Evolutionary conservation across 2,113 vertebrate species (phyloP).

Genomic region (Rousettus leschenaultii): DNA sequence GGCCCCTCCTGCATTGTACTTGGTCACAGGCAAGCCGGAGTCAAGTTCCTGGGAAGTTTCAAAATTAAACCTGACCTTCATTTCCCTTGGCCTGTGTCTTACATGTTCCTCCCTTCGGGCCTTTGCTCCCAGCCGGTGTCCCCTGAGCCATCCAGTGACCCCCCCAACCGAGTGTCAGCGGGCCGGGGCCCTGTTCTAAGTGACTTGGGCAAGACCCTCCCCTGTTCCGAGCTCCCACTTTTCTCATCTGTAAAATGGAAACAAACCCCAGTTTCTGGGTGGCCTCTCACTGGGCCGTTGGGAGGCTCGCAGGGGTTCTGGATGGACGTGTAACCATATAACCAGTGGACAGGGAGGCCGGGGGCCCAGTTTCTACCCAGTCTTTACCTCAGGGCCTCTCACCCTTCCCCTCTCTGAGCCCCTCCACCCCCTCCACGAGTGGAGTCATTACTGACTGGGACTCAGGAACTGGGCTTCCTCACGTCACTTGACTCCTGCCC

Average conservation of each 20-base stretch:
- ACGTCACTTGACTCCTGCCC: neutral
- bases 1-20: neutral
- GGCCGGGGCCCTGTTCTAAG: neutral
- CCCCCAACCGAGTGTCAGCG: neutral
- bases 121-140: neutral
- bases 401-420: neutral
- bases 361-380: neutral
- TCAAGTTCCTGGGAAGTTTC: neutral
- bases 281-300: neutral
- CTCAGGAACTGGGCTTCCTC: neutral
- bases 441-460: neutral
- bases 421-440: neutral
- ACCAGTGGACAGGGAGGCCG: neutral
- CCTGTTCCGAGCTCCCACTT: neutral
- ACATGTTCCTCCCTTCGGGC: neutral
- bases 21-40: neutral
- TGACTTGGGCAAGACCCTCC: neutral
- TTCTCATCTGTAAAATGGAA: neutral
- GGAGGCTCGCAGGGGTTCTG: neutral
- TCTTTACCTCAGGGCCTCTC: too few species aligned
- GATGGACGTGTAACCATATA: neutral
- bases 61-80: neutral
- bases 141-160: too few species aligned
- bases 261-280: neutral
- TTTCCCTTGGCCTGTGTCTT: neutral